These are phyloP conservation scores for Drosophila subquinaria DNA, from an alignment of 2,888 invertebrate genomes.

Conservation along the genomic window DNA sequence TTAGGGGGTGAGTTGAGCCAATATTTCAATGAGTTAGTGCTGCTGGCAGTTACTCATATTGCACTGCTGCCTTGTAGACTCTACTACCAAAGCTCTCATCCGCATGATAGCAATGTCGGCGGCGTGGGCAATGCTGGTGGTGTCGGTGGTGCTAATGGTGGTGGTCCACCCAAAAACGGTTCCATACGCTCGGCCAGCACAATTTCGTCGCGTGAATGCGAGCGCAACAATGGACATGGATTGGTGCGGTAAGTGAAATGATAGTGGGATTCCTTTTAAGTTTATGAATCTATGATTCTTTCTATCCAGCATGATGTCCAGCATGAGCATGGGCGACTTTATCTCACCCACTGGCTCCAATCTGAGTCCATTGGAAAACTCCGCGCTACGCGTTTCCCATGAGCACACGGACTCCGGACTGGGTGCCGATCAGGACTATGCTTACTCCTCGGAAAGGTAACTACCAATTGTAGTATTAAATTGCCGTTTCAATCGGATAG, in stretches of 20 bases:
- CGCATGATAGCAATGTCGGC: slow-evolving; percentile 79
- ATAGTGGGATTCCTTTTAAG: no score
- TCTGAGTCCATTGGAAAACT: slow-evolving; percentile 85
- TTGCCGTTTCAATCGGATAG: neutral
- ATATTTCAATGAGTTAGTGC: slow-evolving; percentile 12
- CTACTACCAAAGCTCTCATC: slow-evolving; percentile 85
- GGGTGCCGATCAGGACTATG: slow-evolving; percentile 91
- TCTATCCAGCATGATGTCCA: slow-evolving; percentile 85
- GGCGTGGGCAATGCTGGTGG: slow-evolving; percentile 52
- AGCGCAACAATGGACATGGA: slow-evolving; percentile 86
- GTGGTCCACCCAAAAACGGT: slow-evolving; percentile 85
- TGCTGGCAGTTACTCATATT: slow-evolving; percentile 40
- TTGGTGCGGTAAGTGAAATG: slow-evolving; percentile 83
- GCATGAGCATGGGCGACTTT: slow-evolving; percentile 86
- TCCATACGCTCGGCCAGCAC: slow-evolving; percentile 88
- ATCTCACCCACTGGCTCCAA: slow-evolving; percentile 85
- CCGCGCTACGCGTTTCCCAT: slow-evolving; percentile 88
- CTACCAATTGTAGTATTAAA: neutral
- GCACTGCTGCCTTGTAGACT: slow-evolving; percentile 71
- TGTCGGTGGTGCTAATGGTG: slow-evolving; percentile 27
- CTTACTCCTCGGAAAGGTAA: slow-evolving; percentile 90
- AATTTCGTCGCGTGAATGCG: slow-evolving; percentile 87
- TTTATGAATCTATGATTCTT: neutral
- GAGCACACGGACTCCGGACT: slow-evolving; percentile 92
- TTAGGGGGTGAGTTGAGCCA: slow-evolving; percentile 84